These are phyloP conservation scores for Apotomis betuletana DNA, from an alignment of 2,888 invertebrate species.

Conservation along the genomic window DNA sequence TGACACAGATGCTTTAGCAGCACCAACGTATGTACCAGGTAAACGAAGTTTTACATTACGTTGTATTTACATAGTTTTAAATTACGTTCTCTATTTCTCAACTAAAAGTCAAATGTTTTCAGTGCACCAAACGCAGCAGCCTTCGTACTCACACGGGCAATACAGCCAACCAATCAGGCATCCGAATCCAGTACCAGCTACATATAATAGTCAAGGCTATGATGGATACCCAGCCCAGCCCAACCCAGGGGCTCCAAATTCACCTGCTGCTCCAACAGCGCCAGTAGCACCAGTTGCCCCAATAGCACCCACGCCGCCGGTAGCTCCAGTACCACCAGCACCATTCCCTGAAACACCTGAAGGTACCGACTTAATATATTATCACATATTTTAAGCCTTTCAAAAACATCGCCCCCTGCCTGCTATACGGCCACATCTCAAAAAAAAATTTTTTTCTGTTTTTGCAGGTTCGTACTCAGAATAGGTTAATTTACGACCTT, in stretches of 20 bases:
- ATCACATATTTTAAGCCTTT: too few relatives aligned
- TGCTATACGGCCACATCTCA: too few relatives aligned
- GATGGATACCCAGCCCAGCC: neutral
- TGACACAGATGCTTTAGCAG: slow-evolving; percentile 2
- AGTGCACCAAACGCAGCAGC: slow-evolving; percentile 8
- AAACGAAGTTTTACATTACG: neutral
- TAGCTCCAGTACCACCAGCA: neutral
- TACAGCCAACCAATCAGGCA: neutral
- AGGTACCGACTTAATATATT: too few relatives aligned
- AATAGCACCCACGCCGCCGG: neutral
- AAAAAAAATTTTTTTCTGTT: too few relatives aligned
- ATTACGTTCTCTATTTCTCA: too few relatives aligned
- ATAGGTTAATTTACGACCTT: too few relatives aligned
- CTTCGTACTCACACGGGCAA: slow-evolving; percentile 12
- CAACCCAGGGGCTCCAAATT: neutral
- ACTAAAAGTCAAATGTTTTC: neutral
- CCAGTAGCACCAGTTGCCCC: neutral
- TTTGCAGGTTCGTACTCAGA: too few relatives aligned
- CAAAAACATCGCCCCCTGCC: too few relatives aligned
- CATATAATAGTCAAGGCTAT: neutral
- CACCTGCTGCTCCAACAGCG: neutral
- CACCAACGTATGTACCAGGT: slow-evolving; percentile 13
- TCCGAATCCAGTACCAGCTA: neutral
- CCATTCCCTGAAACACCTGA: neutral
- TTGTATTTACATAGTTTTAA: neutral